A percentile compares a stretch with the other conserved stretches of the same genome.
Evolutionary conservation across 1,140 invertebrate genomes (phyloP).

Genomic region (Scaptomyza montana): DNA sequence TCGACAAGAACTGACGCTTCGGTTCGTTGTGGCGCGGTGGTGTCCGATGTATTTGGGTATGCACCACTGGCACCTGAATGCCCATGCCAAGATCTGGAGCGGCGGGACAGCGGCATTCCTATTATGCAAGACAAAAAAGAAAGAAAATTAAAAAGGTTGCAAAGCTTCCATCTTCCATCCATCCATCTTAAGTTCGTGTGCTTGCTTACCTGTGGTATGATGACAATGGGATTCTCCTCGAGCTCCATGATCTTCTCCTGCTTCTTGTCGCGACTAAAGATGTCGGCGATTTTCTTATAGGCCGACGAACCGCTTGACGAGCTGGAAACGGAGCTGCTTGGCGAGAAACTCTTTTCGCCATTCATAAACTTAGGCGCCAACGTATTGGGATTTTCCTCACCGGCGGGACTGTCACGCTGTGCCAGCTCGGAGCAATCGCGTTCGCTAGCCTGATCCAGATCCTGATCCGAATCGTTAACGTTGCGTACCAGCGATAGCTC

Average conservation of each 20-base stretch:
- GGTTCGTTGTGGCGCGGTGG: constrained; percentile 84
- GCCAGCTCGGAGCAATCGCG: constrained; percentile 63
- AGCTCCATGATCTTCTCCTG: constrained; percentile 83
- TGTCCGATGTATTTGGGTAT: constrained; percentile 79
- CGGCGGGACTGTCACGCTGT: constrained; percentile 85
- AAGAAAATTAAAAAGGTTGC: background rate
- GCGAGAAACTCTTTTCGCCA: constrained; percentile 85
- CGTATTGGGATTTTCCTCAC: constrained; percentile 84
- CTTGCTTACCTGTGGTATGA: constrained; percentile 76
- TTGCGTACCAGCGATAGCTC: constrained; percentile 59
- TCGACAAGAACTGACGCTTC: constrained; percentile 90
- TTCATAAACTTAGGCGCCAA: constrained; percentile 75
- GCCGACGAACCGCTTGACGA: constrained; percentile 86
- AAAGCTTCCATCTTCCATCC: too few species aligned
- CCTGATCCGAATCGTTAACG: constrained; percentile 51
- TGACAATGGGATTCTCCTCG: constrained; percentile 84
- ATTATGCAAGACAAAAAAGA: background rate
- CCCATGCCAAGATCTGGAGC: constrained; percentile 87
- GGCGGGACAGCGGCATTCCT: constrained; percentile 82
- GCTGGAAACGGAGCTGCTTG: constrained; percentile 85
- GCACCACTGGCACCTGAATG: constrained; percentile 81
- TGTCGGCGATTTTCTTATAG: constrained; percentile 88
- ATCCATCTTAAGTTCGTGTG: too few species aligned
- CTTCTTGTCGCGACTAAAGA: constrained; percentile 86
- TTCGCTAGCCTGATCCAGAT: constrained; percentile 42